Conservation (phyloP, 2,797 vertebrate species). For the Psittacula echo region DNA sequence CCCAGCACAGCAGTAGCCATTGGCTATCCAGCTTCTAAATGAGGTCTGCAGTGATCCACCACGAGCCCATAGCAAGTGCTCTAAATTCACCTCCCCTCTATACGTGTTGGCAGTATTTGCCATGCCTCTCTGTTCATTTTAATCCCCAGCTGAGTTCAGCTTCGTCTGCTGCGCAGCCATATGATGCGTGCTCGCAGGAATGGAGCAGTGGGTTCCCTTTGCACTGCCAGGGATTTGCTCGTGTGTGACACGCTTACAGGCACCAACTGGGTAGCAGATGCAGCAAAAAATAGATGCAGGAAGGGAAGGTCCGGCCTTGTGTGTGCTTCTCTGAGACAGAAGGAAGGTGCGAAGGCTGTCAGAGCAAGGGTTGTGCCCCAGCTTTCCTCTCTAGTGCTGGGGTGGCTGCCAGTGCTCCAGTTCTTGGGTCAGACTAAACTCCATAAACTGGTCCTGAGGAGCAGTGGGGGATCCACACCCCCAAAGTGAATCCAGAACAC, state of each 20-base stretch:
- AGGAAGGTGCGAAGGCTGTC: background rate
- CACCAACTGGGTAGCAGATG: background rate
- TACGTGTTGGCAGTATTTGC: background rate
- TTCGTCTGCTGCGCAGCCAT: background rate
- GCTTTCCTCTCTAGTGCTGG: background rate
- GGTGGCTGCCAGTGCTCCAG: background rate
- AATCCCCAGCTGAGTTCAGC: background rate
- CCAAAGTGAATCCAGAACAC: accelerated
- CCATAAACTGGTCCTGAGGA: background rate
- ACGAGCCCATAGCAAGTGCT: background rate
- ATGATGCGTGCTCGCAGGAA: background rate
- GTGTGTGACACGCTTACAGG: background rate
- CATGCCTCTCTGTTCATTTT: background rate
- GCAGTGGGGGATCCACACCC: accelerated
- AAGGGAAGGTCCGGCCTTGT: background rate
- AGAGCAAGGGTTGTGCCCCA: background rate
- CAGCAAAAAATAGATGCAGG: background rate
- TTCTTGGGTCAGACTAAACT: background rate
- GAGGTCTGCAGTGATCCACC: background rate
- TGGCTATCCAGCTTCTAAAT: background rate
- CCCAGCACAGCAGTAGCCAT: background rate
- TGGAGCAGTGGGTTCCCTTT: background rate
- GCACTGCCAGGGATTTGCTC: background rate
- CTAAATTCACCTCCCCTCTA: background rate
- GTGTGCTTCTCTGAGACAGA: too few relatives aligned